A percentile compares a stretch with the other conserved stretches of the same genome.
Conservation (phyloP, 2,888 invertebrate species). For the Invenusta paracnida region DNA sequence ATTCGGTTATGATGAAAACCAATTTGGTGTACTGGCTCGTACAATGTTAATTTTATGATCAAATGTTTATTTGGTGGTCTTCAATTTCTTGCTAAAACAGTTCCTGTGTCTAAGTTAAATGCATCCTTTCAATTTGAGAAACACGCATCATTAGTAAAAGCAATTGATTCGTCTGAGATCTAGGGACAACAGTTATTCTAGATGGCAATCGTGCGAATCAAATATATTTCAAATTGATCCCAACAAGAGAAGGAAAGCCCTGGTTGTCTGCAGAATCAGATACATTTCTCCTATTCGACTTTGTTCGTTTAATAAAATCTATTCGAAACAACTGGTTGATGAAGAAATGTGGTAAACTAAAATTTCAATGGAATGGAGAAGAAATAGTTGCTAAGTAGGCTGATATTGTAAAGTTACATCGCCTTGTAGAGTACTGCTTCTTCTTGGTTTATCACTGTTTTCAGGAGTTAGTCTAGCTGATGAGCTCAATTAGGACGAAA, state of each 20-base stretch:
- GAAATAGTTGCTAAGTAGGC: background rate
- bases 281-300: background rate
- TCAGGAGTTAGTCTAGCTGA: too few relatives aligned
- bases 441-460: too few relatives aligned
- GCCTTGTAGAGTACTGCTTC: too few relatives aligned
- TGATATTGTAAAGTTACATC: background rate
- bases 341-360: background rate
- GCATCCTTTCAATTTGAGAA: background rate
- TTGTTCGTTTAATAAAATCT: background rate
- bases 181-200: background rate
- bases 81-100: background rate
- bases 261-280: background rate
- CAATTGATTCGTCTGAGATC: background rate
- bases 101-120: background rate
- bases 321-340: background rate
- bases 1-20: background rate
- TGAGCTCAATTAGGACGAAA: too few relatives aligned
- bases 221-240: background rate
- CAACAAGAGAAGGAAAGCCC: background rate
- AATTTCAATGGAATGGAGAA: too few relatives aligned
- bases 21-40: background rate
- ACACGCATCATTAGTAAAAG: background rate
- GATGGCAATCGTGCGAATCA: background rate
- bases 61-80: background rate
- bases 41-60: background rate